Percentiles rank a stretch among this genome's conserved stretches.
Conservation (phyloP, 2,113 vertebrate genomes). For the Oryzias javanicus region DNA sequence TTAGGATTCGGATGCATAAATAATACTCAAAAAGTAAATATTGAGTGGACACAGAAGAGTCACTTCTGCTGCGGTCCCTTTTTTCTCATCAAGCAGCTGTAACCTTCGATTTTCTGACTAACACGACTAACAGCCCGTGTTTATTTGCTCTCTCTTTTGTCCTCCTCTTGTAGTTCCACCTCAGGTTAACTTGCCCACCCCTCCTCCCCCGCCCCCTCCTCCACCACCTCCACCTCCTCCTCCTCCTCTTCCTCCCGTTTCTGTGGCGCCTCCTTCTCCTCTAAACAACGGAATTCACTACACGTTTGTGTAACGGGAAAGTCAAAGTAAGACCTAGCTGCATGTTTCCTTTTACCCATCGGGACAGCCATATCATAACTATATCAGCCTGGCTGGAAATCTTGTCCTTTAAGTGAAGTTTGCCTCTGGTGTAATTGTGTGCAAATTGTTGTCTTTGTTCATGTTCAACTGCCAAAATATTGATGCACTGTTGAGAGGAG, state of each 20-base stretch:
- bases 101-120: not conserved
- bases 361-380: not conserved
- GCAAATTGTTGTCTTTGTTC: conserved; percentile 67
- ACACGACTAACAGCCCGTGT: conserved; percentile 37
- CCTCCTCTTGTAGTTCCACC: conserved; percentile 85
- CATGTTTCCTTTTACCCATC: conserved; percentile 62
- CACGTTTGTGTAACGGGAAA: conserved; percentile 94
- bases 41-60: not conserved
- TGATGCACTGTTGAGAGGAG: conserved; percentile 55
- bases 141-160: conserved; percentile 58
- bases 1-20: too few relatives aligned
- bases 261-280: conserved; percentile 75
- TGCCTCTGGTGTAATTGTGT: conserved; percentile 76
- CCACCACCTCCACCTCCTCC: conserved; percentile 79
- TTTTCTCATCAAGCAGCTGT: not conserved
- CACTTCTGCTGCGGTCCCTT: not conserved
- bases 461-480: conserved; percentile 69
- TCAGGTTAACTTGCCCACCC: conserved; percentile 82
- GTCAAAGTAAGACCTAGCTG: conserved; percentile 89
- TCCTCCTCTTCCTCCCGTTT: conserved; percentile 82
- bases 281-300: conserved; percentile 99
- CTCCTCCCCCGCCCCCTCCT: conserved; percentile 83
- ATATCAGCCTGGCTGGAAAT: conserved; percentile 52
- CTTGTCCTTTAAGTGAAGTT: conserved; percentile 68
- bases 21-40: too few relatives aligned